Conservation (phyloP, 1,140 invertebrate species). For the Zaprionus inermis region DNA sequence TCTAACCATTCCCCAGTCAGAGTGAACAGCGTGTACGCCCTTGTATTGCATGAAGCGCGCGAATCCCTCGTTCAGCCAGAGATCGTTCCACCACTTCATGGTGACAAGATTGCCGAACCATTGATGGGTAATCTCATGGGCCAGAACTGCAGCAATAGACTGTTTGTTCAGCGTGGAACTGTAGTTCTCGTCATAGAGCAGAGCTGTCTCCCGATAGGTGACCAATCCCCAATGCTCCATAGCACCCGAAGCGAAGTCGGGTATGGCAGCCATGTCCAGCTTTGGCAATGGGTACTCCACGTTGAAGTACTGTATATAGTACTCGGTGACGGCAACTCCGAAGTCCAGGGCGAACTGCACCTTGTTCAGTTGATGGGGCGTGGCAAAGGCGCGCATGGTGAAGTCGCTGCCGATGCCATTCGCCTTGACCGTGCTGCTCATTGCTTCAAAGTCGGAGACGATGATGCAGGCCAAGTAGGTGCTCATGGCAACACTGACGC, state of each 20-base stretch:
- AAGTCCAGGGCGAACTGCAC: slow-evolving; percentile 91
- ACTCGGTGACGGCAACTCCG: slow-evolving; percentile 92
- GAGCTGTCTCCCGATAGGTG: slow-evolving; percentile 92
- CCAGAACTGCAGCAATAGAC: slow-evolving; percentile 91
- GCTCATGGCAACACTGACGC: slow-evolving; percentile 95
- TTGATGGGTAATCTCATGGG: slow-evolving; percentile 96
- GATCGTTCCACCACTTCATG: slow-evolving; percentile 96
- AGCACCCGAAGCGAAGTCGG: slow-evolving; percentile 96
- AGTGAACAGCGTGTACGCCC: slow-evolving; percentile 89
- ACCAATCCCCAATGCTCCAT: slow-evolving; percentile 98
- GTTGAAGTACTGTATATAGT: slow-evolving; percentile 94
- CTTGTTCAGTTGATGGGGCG: slow-evolving; percentile 89
- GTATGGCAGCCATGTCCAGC: slow-evolving; percentile 96
- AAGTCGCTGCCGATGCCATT: slow-evolving; percentile 86
- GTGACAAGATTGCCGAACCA: slow-evolving; percentile 96
- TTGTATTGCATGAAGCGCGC: slow-evolving; percentile 94
- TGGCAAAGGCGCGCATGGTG: slow-evolving; percentile 90
- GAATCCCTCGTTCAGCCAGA: slow-evolving; percentile 97
- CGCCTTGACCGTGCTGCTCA: slow-evolving; percentile 85
- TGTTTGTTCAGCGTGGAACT: slow-evolving; percentile 91
- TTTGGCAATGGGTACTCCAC: slow-evolving; percentile 95
- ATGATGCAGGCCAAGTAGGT: slow-evolving; percentile 96
- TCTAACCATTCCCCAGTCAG: slow-evolving; percentile 93
- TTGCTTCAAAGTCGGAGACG: slow-evolving; percentile 92
- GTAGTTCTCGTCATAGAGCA: slow-evolving; percentile 89